Evolutionary conservation across 1,140 invertebrate species (phyloP).

Genomic region (Oedothorax gibbosus): DNA sequence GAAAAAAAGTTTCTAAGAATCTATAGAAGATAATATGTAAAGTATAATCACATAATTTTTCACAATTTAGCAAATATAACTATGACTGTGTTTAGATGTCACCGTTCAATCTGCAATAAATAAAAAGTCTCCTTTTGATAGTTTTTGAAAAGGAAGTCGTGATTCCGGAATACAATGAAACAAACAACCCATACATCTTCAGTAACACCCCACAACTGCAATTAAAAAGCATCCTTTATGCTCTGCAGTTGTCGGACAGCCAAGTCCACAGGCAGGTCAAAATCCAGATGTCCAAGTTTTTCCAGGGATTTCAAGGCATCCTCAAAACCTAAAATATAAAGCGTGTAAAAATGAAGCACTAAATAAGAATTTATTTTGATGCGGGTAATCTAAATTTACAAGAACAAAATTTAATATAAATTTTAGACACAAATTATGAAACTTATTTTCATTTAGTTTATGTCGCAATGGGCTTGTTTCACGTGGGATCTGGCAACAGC

Average conservation of each 20-base stretch:
- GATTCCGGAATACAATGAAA: too few relatives aligned
- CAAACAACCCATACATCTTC: background rate
- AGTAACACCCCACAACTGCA: background rate
- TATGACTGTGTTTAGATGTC: too few relatives aligned
- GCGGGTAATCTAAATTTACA: background rate
- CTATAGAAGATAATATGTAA: too few relatives aligned
- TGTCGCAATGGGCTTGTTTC: too few relatives aligned
- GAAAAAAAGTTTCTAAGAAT: too few relatives aligned
- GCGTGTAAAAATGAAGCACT: background rate
- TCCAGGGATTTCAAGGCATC: conserved; percentile 93
- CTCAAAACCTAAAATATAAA: conserved; percentile 81
- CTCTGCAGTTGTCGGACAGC: conserved; percentile 96
- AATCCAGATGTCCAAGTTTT: conserved; percentile 84
- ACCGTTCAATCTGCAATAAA: too few relatives aligned
- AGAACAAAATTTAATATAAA: background rate
- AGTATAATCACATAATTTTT: too few relatives aligned
- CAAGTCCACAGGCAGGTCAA: conserved; percentile 94
- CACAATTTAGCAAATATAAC: too few relatives aligned
- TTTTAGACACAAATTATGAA: background rate
- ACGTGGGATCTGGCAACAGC: too few relatives aligned
- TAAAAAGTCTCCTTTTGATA: too few relatives aligned
- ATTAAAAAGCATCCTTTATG: conserved; percentile 94
- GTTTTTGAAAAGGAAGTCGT: too few relatives aligned
- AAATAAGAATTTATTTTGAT: background rate
- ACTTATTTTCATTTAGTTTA: background rate